Conservation (phyloP, 2,888 invertebrate genomes). For the Drosophila mulleri region DNA sequence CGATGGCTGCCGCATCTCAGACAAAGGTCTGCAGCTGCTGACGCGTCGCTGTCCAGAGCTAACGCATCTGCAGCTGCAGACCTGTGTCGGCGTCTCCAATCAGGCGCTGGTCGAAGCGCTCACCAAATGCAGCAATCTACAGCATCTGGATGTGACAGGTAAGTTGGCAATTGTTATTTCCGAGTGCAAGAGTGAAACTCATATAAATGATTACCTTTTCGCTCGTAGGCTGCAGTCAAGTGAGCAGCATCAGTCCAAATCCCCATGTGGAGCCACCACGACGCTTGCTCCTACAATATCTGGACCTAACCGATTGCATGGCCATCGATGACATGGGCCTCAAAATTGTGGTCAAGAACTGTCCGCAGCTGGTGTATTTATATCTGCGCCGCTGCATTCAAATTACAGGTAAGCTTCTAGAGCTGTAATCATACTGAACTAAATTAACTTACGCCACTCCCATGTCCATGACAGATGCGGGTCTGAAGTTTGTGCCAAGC, state of each 20-base stretch:
- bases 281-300: constrained; percentile 91
- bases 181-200: background rate
- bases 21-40: constrained; percentile 91
- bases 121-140: constrained; percentile 91
- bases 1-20: constrained; percentile 90
- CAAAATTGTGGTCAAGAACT: constrained; percentile 93
- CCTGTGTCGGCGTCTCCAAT: constrained; percentile 91
- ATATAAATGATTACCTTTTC: background rate
- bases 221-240: constrained; percentile 89
- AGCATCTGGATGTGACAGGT: constrained; percentile 95
- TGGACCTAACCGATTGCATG: constrained; percentile 96
- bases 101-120: constrained; percentile 91
- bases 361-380: constrained; percentile 93
- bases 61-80: constrained; percentile 92
- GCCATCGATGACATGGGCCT: constrained; percentile 94
- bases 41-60: constrained; percentile 93
- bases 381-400: constrained; percentile 95
- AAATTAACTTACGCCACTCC: background rate
- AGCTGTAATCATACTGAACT: background rate
- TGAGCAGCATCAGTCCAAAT: constrained; percentile 91
- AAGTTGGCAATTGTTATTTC: constrained; percentile 59
- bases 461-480: constrained; percentile 88
- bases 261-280: constrained; percentile 88
- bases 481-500: constrained; percentile 95
- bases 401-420: constrained; percentile 89